Base-by-base conservation (phyloP, 1,140 invertebrate genomes). In the Drosophila subpulchrella region DNA sequence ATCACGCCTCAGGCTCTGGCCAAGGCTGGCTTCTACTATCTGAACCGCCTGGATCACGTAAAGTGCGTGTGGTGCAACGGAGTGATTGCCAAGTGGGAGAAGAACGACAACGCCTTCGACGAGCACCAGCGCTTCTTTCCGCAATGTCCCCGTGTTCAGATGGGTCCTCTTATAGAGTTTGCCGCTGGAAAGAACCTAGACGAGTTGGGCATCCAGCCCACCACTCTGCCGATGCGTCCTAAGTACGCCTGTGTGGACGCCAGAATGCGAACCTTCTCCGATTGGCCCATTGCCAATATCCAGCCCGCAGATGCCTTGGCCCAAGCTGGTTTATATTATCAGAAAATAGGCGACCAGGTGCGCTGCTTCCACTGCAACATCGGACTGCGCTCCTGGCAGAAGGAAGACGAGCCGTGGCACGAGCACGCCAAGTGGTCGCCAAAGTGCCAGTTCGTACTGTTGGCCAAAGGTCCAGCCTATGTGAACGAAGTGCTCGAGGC, bases 361-460 rank as follows among this genome's bases (percentile, higher is more conserved):
- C 94, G 96, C 51, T 99, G 98, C 93, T 98, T 98, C 93, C 96
- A 97, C 93, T 99, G 98, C 93, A 96, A 97, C 90, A 97, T 97
- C 27, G 97, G 97, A 0, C 93, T 98, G 24, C 94, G 95, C 68
- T 95, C 96, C 83, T 99, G 98, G 98, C 95, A 97, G 92, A 93
- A 94, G 39, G 94, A 94, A 15, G 98, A 98, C 92, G 95, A 97
- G 89, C 96, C 97, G 11, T 98, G 97, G 97, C 93, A 94, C 46
- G 97, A 98, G 91, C 98, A 99, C 93, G 97, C 97, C 11, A 94
- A 95, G 81, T 98, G 97, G 97, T 98, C 97, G 93, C 95, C 97
- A 4, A 94, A 95, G 75, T 99, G 98, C 93, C 94, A 94, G 4
- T 98, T 95, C 92, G 94, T 98, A 27, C 92, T 94, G 36, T 93